A percentile compares a stretch with the other conserved stretches of the same genome.
These are phyloP conservation scores for Dreissena polymorpha DNA, from an alignment of 1,140 invertebrate species.

Conservation along the genomic window DNA sequence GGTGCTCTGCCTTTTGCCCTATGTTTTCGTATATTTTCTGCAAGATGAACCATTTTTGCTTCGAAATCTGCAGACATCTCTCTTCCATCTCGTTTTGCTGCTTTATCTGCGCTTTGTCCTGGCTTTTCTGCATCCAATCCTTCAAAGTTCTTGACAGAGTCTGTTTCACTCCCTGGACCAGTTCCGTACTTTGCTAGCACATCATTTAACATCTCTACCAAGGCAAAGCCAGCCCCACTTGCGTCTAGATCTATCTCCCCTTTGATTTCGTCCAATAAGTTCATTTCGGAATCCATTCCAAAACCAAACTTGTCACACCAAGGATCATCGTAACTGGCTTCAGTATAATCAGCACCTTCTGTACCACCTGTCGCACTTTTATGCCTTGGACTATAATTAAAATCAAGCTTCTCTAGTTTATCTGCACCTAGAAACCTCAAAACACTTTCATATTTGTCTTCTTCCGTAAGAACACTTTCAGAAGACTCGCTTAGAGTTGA, in stretches of 20 bases:
- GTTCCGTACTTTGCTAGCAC: slow-evolving; percentile 69
- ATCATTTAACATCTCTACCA: slow-evolving; percentile 71
- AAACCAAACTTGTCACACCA: slow-evolving; percentile 49
- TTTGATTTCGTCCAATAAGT: slow-evolving; percentile 48
- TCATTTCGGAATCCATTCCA: slow-evolving; percentile 52
- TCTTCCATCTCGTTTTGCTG: slow-evolving; percentile 30
- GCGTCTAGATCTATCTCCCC: slow-evolving; percentile 63
- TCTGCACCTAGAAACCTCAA: slow-evolving; percentile 48
- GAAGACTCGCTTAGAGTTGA: slow-evolving; percentile 44
- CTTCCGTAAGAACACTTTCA: slow-evolving; percentile 29
- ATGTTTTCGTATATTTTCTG: slow-evolving; percentile 64
- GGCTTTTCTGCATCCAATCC: slow-evolving; percentile 14
- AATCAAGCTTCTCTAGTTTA: slow-evolving; percentile 19
- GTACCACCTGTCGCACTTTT: slow-evolving; percentile 19
- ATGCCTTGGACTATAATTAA: slow-evolving; percentile 40
- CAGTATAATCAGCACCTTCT: slow-evolving; percentile 16
- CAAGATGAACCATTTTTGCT: slow-evolving; percentile 70
- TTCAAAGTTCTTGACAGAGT: slow-evolving; percentile 50
- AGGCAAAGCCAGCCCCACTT: slow-evolving; percentile 64
- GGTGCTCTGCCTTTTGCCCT: slow-evolving; percentile 69
- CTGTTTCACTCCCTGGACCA: slow-evolving; percentile 39
- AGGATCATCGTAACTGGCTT: slow-evolving; percentile 49
- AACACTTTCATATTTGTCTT: slow-evolving; percentile 47
- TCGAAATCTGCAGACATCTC: slow-evolving; percentile 63
- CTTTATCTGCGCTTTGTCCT: slow-evolving; percentile 12